These are phyloP conservation scores for Cyclophora albipunctata DNA, from an alignment of 2,888 invertebrate genomes.

Conservation along the genomic window DNA sequence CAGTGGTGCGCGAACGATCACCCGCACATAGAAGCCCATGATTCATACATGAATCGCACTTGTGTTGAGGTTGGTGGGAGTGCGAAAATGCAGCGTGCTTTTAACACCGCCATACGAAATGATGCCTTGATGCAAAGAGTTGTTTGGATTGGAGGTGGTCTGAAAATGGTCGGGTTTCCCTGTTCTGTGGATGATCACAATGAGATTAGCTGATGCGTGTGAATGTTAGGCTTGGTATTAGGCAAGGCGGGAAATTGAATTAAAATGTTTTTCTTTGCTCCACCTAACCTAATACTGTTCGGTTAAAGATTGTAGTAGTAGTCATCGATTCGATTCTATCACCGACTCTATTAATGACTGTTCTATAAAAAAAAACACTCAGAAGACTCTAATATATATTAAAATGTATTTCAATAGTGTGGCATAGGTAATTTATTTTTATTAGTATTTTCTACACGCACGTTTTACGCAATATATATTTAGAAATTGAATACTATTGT, in stretches of 20 bases:
- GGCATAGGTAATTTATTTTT: no score
- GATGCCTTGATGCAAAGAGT: conserved; percentile 65
- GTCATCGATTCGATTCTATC: no score
- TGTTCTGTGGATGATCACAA: conserved; percentile 58
- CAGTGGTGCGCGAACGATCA: conserved; percentile 63
- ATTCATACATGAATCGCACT: conserved; percentile 60
- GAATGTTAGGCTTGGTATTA: conserved; percentile 64
- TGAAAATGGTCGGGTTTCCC: conserved; percentile 60
- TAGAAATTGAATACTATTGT: no score
- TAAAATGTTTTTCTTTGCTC: conserved; percentile 28
- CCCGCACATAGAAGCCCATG: conserved; percentile 52
- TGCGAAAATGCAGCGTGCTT: conserved; percentile 74
- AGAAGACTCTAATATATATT: no score
- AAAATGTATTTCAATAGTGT: no score
- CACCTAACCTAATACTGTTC: no score
- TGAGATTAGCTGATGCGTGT: conserved; percentile 71
- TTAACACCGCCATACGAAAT: conserved; percentile 71
- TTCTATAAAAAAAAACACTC: no score
- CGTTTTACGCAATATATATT: no score
- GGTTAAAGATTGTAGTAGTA: no score
- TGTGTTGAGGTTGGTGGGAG: conserved; percentile 70
- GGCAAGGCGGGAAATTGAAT: conserved; percentile 62
- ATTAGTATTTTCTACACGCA: no score
- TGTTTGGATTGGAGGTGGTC: conserved; percentile 56
- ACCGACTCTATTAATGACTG: no score